Conservation (phyloP, 2,797 vertebrate species). For the Rachycentron canadum region DNA sequence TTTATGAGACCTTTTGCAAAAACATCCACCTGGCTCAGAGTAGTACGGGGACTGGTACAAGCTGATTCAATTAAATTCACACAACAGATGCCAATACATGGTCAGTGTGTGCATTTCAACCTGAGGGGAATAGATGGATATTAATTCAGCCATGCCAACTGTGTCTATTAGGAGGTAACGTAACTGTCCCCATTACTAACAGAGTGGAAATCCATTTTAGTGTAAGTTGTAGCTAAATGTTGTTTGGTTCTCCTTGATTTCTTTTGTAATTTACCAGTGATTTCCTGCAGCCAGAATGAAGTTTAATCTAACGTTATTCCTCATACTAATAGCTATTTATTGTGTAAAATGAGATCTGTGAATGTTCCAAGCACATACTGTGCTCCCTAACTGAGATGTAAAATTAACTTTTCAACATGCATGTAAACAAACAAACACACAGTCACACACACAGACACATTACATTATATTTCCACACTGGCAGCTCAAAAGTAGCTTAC, state of each 20-base stretch:
- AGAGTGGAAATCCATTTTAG: slow-evolving; percentile 32
- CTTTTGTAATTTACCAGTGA: slow-evolving; percentile 18
- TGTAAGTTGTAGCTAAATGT: slow-evolving; percentile 22
- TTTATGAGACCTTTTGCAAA: neutral
- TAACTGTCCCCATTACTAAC: slow-evolving; percentile 8
- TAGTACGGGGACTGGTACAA: neutral
- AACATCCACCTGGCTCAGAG: slow-evolving; percentile 1
- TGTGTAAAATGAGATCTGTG: slow-evolving; percentile 10
- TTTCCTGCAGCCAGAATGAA: slow-evolving; percentile 12
- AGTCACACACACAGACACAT: slow-evolving; percentile 1
- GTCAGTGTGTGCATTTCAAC: slow-evolving; percentile 25
- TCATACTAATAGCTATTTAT: slow-evolving; percentile 23
- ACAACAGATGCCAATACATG: slow-evolving; percentile 19
- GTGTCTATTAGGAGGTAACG: slow-evolving; percentile 48
- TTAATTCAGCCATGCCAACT: slow-evolving; percentile 35
- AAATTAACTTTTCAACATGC: neutral
- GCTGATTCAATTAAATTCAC: slow-evolving; percentile 16
- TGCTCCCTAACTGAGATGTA: neutral
- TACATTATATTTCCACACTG: too few relatives aligned
- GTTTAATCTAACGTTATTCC: slow-evolving; percentile 18
- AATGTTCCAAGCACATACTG: neutral
- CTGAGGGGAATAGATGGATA: slow-evolving; percentile 41
- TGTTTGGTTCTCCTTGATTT: slow-evolving; percentile 34
- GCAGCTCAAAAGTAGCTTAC: too few relatives aligned
- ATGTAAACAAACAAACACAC: neutral